Conservation (phyloP, 2,888 invertebrate species). For the Helobdella robusta region DNA sequence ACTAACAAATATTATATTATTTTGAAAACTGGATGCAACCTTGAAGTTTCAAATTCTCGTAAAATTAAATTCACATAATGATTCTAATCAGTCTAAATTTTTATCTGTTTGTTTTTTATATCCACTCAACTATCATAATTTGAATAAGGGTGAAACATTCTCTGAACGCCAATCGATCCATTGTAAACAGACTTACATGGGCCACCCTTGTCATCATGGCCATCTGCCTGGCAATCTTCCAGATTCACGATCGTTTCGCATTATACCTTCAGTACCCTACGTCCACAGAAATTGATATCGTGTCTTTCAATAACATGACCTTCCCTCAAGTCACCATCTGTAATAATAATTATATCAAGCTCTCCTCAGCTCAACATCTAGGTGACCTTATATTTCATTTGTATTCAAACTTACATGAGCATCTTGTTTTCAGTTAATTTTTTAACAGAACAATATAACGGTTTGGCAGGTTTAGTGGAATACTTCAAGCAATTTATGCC, state of each 20-base stretch:
- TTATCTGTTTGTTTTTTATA: too few species aligned
- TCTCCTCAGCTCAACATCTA: too few species aligned
- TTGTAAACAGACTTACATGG: slow-evolving; percentile 54
- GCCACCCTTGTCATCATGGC: slow-evolving; percentile 4
- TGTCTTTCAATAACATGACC: background rate
- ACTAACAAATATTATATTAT: too few species aligned
- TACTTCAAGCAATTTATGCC: slow-evolving; percentile 18
- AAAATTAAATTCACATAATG: too few species aligned
- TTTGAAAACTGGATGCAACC: too few species aligned
- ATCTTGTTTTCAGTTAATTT: too few species aligned
- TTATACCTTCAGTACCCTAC: slow-evolving; percentile 22
- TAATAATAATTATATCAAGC: slow-evolving; percentile 13
- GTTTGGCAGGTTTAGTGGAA: background rate
- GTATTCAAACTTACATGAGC: too few species aligned
- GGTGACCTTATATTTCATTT: too few species aligned
- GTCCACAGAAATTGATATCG: slow-evolving; percentile 10
- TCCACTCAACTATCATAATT: too few species aligned
- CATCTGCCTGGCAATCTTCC: slow-evolving; percentile 4
- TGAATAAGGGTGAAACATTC: slow-evolving; percentile 15
- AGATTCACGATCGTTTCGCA: slow-evolving; percentile 23
- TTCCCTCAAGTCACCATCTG: slow-evolving; percentile 26
- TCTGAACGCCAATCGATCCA: background rate
- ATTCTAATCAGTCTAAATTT: too few species aligned
- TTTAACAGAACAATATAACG: too few species aligned
- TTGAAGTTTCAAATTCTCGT: too few species aligned